Evolutionary conservation across 2,113 vertebrate species (phyloP), one percentile per base, ranked within the genome.

Genomic region (Toxotes chatareus): DNA sequence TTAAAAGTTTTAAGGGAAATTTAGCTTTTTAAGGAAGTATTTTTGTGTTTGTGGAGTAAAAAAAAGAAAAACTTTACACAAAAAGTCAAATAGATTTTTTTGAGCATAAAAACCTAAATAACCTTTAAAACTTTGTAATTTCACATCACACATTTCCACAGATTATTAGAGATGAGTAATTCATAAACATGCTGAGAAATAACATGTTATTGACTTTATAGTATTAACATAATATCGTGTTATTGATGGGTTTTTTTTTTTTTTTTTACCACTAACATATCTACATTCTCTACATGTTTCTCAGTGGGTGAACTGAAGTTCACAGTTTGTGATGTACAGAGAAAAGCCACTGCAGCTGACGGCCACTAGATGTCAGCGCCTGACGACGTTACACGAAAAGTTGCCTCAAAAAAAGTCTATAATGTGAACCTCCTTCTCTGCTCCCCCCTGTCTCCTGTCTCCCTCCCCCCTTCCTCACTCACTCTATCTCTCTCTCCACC

Each of bases 281-380:
- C 27, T 27, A 27, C 27, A 27, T 27, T 27, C 27, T 27, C 27
- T 27, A 27, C 27, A 27, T 27, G 27, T 27, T 27, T 27, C 27
- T 27, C 27, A 27, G 27, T 27, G 27, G 27, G 27, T 27, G 27
- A 27, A 27, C 27, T 27, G 27, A 27, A 27, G 27, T 27, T 27
- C 27, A 27, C 27, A 27, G 27, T 27, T 27, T 27, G 27, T 27
- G 27, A 27, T 27, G 27, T 27, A 27, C 27, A 49, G 23, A 47
- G 13, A 0, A 56, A 9, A 3, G 4, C 12, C 16, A 38, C 23
- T 88, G 31, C 86, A 42, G n/a, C 61, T 9, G 21, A 23, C 9
- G 5, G 46, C 91, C 93, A 92, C 90, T 88, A 92, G 93, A 75
- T 90, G 93, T 88, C 93, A 89, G 73, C 67, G 23, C 49, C 57